Conservation (phyloP, 2,113 vertebrate genomes). For the Malurus cyaneus region DNA sequence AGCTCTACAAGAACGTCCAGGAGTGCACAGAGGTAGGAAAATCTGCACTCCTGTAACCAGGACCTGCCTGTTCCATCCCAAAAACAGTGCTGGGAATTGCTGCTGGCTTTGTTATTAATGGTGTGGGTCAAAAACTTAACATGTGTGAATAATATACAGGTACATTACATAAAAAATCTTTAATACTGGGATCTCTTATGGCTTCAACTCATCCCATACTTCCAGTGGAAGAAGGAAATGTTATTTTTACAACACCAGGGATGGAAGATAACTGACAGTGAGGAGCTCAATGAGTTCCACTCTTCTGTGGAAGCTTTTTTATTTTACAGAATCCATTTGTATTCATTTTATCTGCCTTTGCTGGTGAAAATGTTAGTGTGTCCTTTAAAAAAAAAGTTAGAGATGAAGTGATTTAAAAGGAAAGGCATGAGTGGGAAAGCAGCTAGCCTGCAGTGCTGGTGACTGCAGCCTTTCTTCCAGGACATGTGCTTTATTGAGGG, state of each 20-base stretch:
- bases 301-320: background rate
- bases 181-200: background rate
- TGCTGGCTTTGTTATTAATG: background rate
- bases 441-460: background rate
- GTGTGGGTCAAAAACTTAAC: background rate
- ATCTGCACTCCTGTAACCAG: accelerated
- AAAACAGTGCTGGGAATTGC: background rate
- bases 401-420: background rate
- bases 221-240: background rate
- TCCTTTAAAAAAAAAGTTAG: no score
- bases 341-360: background rate
- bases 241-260: background rate
- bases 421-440: background rate
- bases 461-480: conserved; percentile 64
- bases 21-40: conserved; percentile 87
- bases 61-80: background rate
- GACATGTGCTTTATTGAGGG: conserved; percentile 93
- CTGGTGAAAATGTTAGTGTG: background rate
- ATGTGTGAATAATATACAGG: background rate
- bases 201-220: background rate
- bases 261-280: background rate
- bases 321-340: background rate
- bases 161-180: background rate
- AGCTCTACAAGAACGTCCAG: conserved; percentile 87
- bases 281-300: background rate